phyloP scores from a whole-genome alignment of 2,888 invertebrate species.

The Cinara cedri region DNA sequence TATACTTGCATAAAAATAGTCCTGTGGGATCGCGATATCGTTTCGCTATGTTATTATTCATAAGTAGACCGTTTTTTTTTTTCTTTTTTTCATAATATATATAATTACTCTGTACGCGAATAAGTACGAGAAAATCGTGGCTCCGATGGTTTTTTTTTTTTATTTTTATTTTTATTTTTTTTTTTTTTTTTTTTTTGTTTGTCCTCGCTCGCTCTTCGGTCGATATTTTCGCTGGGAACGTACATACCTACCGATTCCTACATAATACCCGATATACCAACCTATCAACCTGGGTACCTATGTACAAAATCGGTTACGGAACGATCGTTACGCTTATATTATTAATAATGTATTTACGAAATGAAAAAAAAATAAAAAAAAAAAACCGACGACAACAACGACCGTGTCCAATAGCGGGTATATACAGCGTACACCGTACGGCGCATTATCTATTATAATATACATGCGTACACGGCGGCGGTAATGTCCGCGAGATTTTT shows the following conservation, averaged over 20 bases:
- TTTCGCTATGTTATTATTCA: too few species aligned
- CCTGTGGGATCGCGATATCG: too few species aligned
- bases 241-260: too few species aligned
- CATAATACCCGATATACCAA: too few species aligned
- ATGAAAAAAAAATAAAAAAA: neutral
- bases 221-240: slow-evolving; percentile 8
- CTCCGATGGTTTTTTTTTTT: neutral
- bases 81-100: too few species aligned
- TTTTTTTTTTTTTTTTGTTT: neutral
- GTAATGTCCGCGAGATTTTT: neutral
- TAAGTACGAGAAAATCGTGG: neutral
- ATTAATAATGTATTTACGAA: slow-evolving; percentile 26
- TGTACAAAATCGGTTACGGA: slow-evolving; percentile 17
- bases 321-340: slow-evolving; percentile 20
- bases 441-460: too few species aligned
- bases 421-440: neutral
- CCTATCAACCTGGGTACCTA: too few species aligned
- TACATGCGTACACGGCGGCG: slow-evolving; percentile 6
- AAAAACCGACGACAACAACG: neutral
- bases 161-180: too few species aligned
- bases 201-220: neutral
- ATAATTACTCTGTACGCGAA: neutral
- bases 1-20: too few species aligned
- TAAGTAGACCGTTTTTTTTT: neutral
- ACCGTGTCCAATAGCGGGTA: slow-evolving; percentile 12